These are phyloP conservation scores for Deladenus siricidicola DNA, from an alignment of 2,888 invertebrate species.

Conservation along the genomic window DNA sequence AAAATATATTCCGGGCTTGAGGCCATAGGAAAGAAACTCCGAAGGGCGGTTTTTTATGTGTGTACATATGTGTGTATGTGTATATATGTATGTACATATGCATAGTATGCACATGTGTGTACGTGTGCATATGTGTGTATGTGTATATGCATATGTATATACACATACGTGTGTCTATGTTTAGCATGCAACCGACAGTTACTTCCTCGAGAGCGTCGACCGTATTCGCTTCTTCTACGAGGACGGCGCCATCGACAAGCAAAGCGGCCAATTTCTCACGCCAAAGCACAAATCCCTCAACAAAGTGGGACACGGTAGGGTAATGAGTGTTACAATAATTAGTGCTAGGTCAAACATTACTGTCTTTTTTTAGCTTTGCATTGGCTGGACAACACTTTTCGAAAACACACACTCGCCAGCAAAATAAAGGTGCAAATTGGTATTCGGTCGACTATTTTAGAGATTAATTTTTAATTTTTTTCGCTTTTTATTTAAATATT, in stretches of 20 bases:
- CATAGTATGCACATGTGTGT: too few species aligned
- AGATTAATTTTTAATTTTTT: too few species aligned
- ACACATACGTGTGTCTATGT: constrained; percentile 8
- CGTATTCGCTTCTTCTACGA: constrained; percentile 88
- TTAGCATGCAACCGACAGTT: constrained; percentile 61
- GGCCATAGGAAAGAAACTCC: too few species aligned
- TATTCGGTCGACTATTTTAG: background rate
- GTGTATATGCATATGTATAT: too few species aligned
- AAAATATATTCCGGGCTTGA: too few species aligned
- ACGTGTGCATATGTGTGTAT: too few species aligned
- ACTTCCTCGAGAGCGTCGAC: constrained; percentile 83
- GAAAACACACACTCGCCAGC: constrained; percentile 73
- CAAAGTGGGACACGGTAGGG: constrained; percentile 70
- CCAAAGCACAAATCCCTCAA: constrained; percentile 57
- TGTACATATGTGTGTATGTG: too few species aligned
- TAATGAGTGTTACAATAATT: background rate
- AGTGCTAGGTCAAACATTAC: background rate
- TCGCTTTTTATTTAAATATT: too few species aligned
- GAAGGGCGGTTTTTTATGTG: too few species aligned
- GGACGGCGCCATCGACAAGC: constrained; percentile 67
- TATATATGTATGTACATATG: too few species aligned
- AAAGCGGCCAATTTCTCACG: constrained; percentile 57
- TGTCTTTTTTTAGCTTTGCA: constrained; percentile 61
- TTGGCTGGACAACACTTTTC: constrained; percentile 70
- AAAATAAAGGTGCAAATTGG: constrained; percentile 59